Conservation (phyloP, 2,888 invertebrate genomes). For the Cheilosia scutellata region DNA sequence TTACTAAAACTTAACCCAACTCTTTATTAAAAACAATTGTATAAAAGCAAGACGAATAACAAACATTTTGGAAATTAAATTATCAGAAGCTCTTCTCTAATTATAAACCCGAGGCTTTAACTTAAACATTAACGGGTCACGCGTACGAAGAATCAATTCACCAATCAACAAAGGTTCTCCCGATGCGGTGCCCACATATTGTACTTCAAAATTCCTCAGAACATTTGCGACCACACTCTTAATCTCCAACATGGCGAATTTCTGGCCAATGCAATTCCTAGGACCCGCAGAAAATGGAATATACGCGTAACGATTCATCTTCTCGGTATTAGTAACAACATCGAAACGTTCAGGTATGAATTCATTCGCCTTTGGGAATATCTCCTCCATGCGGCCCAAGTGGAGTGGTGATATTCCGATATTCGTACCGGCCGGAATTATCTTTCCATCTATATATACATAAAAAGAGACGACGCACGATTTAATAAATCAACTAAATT, state of each 20-base stretch:
- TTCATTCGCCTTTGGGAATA: conserved; percentile 80
- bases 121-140: conserved; percentile 82
- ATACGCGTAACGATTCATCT: conserved; percentile 82
- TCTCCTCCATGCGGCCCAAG: conserved; percentile 80
- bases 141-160: conserved; percentile 82
- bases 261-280: conserved; percentile 84
- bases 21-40: not conserved
- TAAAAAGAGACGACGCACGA: too few species aligned
- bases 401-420: conserved; percentile 81
- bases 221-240: conserved; percentile 82
- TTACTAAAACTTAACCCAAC: not conserved
- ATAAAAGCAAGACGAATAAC: too few species aligned
- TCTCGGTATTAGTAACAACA: conserved; percentile 79
- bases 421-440: conserved; percentile 82
- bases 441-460: conserved; percentile 81
- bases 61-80: not conserved
- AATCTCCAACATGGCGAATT: conserved; percentile 83
- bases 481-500: not conserved
- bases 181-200: conserved; percentile 78
- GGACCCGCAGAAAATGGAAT: conserved; percentile 84
- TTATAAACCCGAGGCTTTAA: conserved; percentile 79
- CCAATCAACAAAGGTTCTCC: conserved; percentile 81
- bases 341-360: conserved; percentile 84
- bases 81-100: not conserved
- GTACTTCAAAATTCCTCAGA: conserved; percentile 81